Conservation (phyloP, 30 jellyfish, hydroid and myxozoan genomes). For the Phacellophora camtschatica region DNA sequence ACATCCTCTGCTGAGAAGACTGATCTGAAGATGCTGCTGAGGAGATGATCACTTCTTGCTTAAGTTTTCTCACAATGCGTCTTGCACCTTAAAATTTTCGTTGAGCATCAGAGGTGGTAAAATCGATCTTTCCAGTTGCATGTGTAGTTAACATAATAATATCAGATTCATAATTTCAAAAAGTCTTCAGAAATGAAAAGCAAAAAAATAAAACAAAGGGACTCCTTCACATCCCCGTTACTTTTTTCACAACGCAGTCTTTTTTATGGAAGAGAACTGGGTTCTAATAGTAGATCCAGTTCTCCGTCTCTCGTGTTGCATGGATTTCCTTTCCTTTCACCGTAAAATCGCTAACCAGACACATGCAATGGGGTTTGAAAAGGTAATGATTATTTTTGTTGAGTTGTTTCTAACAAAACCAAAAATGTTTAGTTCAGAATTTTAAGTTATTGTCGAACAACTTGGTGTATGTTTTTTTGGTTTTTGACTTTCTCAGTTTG, state of each 20-base stretch:
- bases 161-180: no score
- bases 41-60: not conserved
- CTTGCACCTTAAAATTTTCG: not conserved
- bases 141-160: no score
- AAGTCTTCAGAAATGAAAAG: no score
- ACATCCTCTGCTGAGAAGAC: no score
- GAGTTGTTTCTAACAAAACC: not conserved
- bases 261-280: not conserved
- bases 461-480: no score
- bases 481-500: no score
- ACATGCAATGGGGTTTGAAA: slow-evolving; percentile 70
- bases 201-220: no score
- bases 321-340: slow-evolving; percentile 43
- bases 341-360: not conserved
- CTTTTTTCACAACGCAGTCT: not conserved
- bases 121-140: not conserved
- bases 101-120: not conserved
- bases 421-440: not conserved
- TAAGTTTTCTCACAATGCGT: not conserved
- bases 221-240: no score
- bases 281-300: not conserved
- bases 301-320: slow-evolving; percentile 28
- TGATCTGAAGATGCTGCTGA: no score
- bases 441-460: no score
- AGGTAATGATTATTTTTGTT: slow-evolving; percentile 29